Evolutionary conservation across 2,797 vertebrate genomes (phyloP), one percentile per base, ranked within the genome.

Genomic region (Coregonus ussuriensis): DNA sequence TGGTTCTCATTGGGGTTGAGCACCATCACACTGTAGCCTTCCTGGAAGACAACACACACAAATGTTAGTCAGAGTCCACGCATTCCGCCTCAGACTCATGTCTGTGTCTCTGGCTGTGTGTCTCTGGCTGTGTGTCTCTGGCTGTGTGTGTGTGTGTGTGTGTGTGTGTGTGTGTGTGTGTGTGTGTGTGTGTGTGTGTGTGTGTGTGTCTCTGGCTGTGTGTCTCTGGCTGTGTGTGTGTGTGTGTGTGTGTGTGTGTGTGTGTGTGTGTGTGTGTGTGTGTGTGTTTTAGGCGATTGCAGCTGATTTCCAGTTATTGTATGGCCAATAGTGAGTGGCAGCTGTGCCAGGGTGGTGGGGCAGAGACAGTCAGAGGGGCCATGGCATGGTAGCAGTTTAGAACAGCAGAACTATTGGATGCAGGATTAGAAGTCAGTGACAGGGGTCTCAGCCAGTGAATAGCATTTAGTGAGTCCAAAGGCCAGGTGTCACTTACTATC

Each of bases 1-100:
- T 95, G 97, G 95, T 99, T 99, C 94, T 98, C 96, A 77, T 99
- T 99, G 86, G 98, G 97, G 95, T 99, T 99, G 88, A 99, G 93
- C 81, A 99, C 97, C 89, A 99, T 96, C 88, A 99, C 96, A 76
- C 96, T 95, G 75, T 96, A 98, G 82, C 96, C 96, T 84, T 99
- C 97, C 98, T 99, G 87, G 91, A 88, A 86, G 87, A 87, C 67
- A 11, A 88, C 84, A 59, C 59, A 72, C 4, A n/a, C 37, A 18
- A 47, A 2, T 70, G 41, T 85, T 18, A 66, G 62, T 4, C 78
- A 16, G 62, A 29, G 1, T 16, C 1, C 0, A 14, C 68, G 1
- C 18, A 2, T 33, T 33, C 15, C 16, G 6, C 18, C 41, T 11
- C 9, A 2, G 9, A 47, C 59, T 37, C 6, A 65, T 6, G 72